A percentile compares a stretch with the other conserved stretches of the same genome.
phyloP scores from a whole-genome alignment of 2,797 vertebrate species.

The Leuciscus waleckii region DNA sequence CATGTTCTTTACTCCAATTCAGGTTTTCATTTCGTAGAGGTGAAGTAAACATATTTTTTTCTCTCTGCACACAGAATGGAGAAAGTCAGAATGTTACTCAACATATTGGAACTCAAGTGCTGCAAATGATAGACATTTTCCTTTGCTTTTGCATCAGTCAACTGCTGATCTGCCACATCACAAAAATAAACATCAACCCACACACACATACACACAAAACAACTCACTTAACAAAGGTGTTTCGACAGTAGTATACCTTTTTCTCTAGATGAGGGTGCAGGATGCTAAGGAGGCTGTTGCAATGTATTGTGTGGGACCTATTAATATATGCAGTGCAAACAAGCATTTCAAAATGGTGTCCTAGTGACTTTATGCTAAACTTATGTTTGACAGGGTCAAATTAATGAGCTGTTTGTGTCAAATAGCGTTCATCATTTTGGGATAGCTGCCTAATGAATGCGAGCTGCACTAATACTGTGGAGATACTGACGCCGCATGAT shows the following conservation, averaged over 20 bases:
- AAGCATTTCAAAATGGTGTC: constrained; percentile 41
- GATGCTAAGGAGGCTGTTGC: constrained; percentile 14
- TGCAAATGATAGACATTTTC: constrained; percentile 45
- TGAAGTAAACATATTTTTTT: not conserved
- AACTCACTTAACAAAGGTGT: constrained; percentile 35
- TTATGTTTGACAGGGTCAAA: constrained; percentile 51
- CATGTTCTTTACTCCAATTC: not conserved
- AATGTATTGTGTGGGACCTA: constrained; percentile 27
- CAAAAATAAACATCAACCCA: constrained; percentile 45
- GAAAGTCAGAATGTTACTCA: constrained; percentile 26
- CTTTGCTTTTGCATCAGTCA: constrained; percentile 41
- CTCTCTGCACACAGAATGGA: not conserved
- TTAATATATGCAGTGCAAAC: constrained; percentile 33
- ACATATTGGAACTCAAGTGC: constrained; percentile 26
- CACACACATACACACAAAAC: constrained; percentile 7
- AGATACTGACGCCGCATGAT: constrained; percentile 32
- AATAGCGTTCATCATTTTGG: constrained; percentile 45
- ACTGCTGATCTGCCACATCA: constrained; percentile 39
- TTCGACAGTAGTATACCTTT: not conserved
- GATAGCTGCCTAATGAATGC: constrained; percentile 52
- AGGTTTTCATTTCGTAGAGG: not conserved
- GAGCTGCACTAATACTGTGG: constrained; percentile 48
- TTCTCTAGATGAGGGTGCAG: not conserved
- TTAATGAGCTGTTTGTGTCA: constrained; percentile 58
- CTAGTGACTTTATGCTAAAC: constrained; percentile 44